phyloP scores from a whole-genome alignment of 1,140 invertebrate genomes.

The Platyura marginata region DNA sequence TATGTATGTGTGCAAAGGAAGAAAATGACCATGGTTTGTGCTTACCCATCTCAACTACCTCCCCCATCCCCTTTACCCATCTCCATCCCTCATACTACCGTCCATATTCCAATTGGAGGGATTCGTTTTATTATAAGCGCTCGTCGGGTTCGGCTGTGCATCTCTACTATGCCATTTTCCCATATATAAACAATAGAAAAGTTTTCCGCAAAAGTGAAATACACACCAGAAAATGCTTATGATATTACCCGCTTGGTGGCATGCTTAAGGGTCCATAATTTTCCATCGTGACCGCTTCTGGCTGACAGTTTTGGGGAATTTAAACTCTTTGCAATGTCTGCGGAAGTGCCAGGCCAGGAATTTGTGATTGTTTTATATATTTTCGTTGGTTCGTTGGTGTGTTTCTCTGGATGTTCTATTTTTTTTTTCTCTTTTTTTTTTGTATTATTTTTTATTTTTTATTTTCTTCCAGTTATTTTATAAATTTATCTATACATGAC shows the following conservation, averaged over 20 bases:
- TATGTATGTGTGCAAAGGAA: too few species aligned
- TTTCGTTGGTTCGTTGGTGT: too few species aligned
- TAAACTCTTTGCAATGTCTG: background rate
- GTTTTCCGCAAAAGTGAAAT: background rate
- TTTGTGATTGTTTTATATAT: background rate
- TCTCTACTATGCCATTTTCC: background rate
- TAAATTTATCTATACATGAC: too few species aligned
- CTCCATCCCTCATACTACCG: too few species aligned
- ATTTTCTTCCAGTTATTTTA: too few species aligned
- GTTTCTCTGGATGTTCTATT: too few species aligned
- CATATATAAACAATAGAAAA: background rate
- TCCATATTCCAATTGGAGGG: background rate
- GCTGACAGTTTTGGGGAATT: background rate
- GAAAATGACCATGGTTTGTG: too few species aligned
- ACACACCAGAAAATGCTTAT: background rate
- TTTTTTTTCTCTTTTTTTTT: too few species aligned
- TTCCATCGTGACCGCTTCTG: background rate
- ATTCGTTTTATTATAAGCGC: background rate
- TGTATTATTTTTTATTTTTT: too few species aligned
- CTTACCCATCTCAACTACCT: too few species aligned
- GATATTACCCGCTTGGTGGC: background rate
- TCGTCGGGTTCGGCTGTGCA: background rate
- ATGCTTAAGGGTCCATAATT: background rate
- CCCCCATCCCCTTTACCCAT: too few species aligned
- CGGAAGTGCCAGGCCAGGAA: background rate